Percentiles rank a stretch among this genome's conserved stretches.
Evolutionary conservation across 37 sponge, comb jelly and placozoan genomes (phyloP).

Genomic region (Aplysina aerophoba): DNA sequence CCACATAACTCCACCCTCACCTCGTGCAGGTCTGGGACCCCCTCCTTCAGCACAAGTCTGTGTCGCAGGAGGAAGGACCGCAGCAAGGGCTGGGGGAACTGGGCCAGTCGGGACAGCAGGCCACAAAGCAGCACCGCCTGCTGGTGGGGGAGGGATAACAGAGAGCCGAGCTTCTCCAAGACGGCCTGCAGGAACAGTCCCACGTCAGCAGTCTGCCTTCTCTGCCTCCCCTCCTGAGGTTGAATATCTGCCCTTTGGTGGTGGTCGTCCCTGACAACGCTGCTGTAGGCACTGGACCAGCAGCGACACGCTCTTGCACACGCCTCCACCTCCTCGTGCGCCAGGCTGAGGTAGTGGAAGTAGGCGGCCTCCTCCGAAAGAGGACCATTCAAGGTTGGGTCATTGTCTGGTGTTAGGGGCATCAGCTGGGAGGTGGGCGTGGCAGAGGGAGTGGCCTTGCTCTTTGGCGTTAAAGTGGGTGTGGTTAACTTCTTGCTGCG

Average conservation of each 20-base stretch:
- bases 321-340: constrained; percentile 47
- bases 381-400: neutral
- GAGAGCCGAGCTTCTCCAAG: constrained; percentile 55
- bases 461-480: too few relatives aligned
- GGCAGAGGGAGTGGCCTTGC: too few relatives aligned
- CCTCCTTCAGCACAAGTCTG: constrained; percentile 62
- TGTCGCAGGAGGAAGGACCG: constrained; percentile 75
- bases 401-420: neutral
- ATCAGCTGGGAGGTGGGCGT: too few relatives aligned
- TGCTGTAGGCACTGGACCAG: constrained; percentile 72
- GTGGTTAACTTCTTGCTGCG: too few relatives aligned
- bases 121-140: constrained; percentile 63
- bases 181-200: constrained; percentile 75
- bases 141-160: constrained; percentile 53
- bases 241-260: neutral
- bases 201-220: neutral
- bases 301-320: constrained; percentile 58
- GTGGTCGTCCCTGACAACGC: neutral
- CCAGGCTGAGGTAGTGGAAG: constrained; percentile 25
- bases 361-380: constrained; percentile 57
- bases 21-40: constrained; percentile 61
- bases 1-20: constrained; percentile 48
- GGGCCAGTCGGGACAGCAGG: constrained; percentile 63
- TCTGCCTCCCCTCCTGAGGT: neutral
- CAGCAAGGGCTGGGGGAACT: constrained; percentile 84